These are phyloP conservation scores for Botia kubotai DNA, from an alignment of 2,797 vertebrate species.

Conservation along the genomic window DNA sequence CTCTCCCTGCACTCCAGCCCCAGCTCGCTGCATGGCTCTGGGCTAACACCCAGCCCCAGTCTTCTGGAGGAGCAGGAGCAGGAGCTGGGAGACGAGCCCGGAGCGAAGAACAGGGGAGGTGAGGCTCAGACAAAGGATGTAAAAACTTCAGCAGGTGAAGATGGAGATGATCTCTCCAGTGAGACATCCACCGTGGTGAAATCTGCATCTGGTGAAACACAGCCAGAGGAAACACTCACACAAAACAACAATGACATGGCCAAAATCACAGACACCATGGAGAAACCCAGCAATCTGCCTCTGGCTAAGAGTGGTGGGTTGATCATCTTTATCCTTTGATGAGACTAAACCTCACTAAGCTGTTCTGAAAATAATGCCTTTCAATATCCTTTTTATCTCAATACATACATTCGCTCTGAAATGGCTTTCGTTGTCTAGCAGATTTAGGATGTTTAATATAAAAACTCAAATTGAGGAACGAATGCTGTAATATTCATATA, in stretches of 20 bases:
- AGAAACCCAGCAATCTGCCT: slow-evolving; percentile 56
- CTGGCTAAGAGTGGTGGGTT: slow-evolving; percentile 55
- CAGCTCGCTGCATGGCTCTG: slow-evolving; percentile 78
- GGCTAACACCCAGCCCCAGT: slow-evolving; percentile 73
- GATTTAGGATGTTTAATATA: neutral
- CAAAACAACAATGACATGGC: slow-evolving; percentile 77
- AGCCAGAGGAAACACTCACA: slow-evolving; percentile 64
- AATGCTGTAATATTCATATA: neutral
- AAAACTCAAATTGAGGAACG: neutral
- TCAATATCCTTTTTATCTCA: too few species aligned
- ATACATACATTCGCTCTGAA: too few species aligned
- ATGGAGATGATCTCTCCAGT: slow-evolving; percentile 54
- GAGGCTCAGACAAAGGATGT: slow-evolving; percentile 12
- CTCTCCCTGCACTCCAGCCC: slow-evolving; percentile 83
- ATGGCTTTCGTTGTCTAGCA: neutral
- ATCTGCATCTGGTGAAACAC: slow-evolving; percentile 62
- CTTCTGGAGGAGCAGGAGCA: slow-evolving; percentile 62
- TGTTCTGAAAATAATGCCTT: too few species aligned
- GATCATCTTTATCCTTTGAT: neutral
- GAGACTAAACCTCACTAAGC: neutral
- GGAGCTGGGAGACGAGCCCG: slow-evolving; percentile 41
- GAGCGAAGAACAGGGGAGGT: slow-evolving; percentile 43
- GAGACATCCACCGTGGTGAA: slow-evolving; percentile 58
- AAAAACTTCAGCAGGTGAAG: slow-evolving; percentile 50
- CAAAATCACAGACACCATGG: slow-evolving; percentile 60